Evolutionary conservation across 2,113 vertebrate genomes (phyloP).

Genomic region (Ariopsis seemanni): DNA sequence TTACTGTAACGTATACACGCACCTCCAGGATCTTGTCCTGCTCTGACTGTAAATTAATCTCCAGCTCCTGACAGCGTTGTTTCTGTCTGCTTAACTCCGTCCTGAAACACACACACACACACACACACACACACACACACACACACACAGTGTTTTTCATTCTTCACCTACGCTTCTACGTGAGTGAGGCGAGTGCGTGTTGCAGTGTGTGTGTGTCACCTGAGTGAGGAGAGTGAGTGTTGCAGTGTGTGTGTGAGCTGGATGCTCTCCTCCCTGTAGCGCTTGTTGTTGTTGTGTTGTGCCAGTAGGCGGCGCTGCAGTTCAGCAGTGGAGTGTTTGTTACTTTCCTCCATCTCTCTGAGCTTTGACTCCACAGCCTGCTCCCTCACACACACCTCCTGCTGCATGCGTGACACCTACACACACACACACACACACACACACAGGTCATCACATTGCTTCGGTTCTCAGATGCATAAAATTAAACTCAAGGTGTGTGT

Average conservation of each 20-base stretch:
- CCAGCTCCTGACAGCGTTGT: slow-evolving; percentile 79
- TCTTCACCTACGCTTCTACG: too few relatives aligned
- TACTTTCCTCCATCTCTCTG: slow-evolving; percentile 85
- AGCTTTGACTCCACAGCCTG: slow-evolving; percentile 78
- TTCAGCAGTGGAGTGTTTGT: slow-evolving; percentile 75
- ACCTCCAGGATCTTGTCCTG: slow-evolving; percentile 83
- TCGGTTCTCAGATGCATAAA: too few relatives aligned
- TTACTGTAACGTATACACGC: background rate
- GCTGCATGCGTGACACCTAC: slow-evolving; percentile 87
- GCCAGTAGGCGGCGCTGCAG: slow-evolving; percentile 81
- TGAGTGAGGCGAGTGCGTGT: slow-evolving; percentile 67
- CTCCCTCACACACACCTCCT: slow-evolving; percentile 84
- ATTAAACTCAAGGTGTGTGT: background rate
- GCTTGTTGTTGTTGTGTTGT: slow-evolving; percentile 83
- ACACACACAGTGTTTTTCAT: too few relatives aligned
- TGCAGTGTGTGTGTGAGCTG: slow-evolving; percentile 78
- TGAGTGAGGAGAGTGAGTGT: slow-evolving; percentile 75
- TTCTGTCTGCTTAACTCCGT: slow-evolving; percentile 85
- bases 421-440: slow-evolving; percentile 23
- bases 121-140: background rate
- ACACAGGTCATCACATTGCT: background rate
- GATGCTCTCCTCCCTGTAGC: slow-evolving; percentile 87
- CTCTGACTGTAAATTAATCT: slow-evolving; percentile 80
- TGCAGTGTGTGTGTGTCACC: slow-evolving; percentile 67
- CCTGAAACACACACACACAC: slow-evolving; percentile 69